phyloP scores from a whole-genome alignment of 1,140 invertebrate genomes.

The Aporrectodea caliginosa region DNA sequence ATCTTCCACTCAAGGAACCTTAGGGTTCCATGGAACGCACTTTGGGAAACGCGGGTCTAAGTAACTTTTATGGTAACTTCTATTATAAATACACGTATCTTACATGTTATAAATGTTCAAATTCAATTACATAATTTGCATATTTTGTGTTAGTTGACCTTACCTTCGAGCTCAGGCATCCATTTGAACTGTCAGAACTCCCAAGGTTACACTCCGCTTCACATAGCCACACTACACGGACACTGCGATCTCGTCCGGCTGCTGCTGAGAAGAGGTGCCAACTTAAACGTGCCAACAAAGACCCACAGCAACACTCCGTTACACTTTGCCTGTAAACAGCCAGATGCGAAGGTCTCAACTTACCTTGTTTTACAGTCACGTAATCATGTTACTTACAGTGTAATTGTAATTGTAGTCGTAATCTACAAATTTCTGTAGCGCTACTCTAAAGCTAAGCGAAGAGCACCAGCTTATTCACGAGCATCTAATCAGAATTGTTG shows the following conservation, averaged over 20 bases:
- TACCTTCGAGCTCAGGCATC: neutral
- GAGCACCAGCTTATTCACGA: too few relatives aligned
- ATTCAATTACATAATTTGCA: too few relatives aligned
- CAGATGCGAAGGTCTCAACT: neutral
- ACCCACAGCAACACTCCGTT: neutral
- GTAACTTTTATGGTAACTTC: neutral
- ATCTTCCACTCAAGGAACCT: constrained; percentile 1
- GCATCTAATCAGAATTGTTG: too few relatives aligned
- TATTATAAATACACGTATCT: too few relatives aligned
- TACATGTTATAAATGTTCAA: too few relatives aligned
- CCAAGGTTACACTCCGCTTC: constrained; percentile 37
- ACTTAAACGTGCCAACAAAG: neutral
- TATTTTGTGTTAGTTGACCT: neutral
- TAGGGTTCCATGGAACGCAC: too few relatives aligned
- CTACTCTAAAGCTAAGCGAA: too few relatives aligned
- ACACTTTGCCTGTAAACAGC: constrained; percentile 11
- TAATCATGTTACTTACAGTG: too few relatives aligned
- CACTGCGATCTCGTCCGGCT: constrained; percentile 36
- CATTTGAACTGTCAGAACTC: neutral
- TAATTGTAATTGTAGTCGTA: too few relatives aligned
- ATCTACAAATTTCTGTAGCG: too few relatives aligned
- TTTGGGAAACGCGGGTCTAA: too few relatives aligned
- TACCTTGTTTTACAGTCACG: too few relatives aligned
- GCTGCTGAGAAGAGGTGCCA: constrained; percentile 39
- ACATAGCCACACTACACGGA: constrained; percentile 38